Base-by-base conservation (phyloP, 1,140 invertebrate genomes). In the Caenorhabditis briggsae region DNA sequence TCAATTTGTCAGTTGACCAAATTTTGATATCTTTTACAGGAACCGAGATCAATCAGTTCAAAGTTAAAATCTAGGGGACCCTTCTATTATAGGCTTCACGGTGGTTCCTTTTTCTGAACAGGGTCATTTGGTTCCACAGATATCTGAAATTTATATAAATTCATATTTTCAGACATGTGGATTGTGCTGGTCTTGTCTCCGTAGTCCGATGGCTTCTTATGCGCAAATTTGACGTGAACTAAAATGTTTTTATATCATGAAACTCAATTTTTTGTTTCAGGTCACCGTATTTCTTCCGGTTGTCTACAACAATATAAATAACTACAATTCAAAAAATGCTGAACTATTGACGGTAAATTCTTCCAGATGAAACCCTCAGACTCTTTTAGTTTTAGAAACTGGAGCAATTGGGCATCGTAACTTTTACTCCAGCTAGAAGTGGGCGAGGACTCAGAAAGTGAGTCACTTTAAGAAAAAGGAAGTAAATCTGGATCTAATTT, bases 261-360 rank as follows among this genome's bases (percentile, higher is more conserved):
- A 16, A 5, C 8, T 12, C 2, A 2, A 25, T 25, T 50, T 18
- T 50, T 23, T 8, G 25, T 50, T 23, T 53, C 5, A 78, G 64
- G 87, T 82, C 8, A 84, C 87, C 20, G 82, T 86, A 53, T 88
- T 88, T 56, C 87, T 88, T 7, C 87, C 87, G 2, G 85, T 88
- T 18, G 87, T 88, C 56, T 88, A 88, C 61, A 88, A 88, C 85
- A 88, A 88, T 58, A 55, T 78, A 11, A 82, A 86, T 50, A 88
- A 88, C 25, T 82, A 65, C n/a, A 88, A 88, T 82, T 58, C 82
- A 23, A 82, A 78, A 41, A 55, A 88, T 83, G 74, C 82, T 25
- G 53, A 86, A 33, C 70, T 88, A 33, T 58, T 88, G 0, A 53
- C 82, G 16, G 86, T 87, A 55, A 2, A 61, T 48, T 14, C 16